A percentile compares a stretch with the other conserved stretches of the same genome.
Conservation (phyloP, 1,140 invertebrate species). For the Gonatopus flavifemur region DNA sequence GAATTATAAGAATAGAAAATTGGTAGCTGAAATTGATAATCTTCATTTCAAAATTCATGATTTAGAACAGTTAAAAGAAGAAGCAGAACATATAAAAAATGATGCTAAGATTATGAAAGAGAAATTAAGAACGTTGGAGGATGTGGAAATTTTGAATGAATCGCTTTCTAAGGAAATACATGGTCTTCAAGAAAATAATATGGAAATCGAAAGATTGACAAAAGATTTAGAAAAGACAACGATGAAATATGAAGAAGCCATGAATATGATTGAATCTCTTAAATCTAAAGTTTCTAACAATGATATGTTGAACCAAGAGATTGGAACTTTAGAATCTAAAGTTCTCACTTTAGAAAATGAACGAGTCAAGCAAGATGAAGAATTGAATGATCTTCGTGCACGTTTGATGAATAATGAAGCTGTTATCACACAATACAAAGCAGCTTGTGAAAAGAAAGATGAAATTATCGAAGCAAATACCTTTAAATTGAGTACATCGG, state of each 20-base stretch:
- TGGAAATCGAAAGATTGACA: not conserved
- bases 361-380: slow-evolving; percentile 8
- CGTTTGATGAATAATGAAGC: slow-evolving; percentile 13
- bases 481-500: slow-evolving; percentile 11
- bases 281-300: slow-evolving; percentile 20
- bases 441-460: slow-evolving; percentile 17
- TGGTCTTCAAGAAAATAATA: slow-evolving; percentile 6
- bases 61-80: slow-evolving; percentile 5
- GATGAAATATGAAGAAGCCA: slow-evolving; percentile 18
- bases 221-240: slow-evolving; percentile 14
- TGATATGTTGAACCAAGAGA: slow-evolving; percentile 14
- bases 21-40: slow-evolving; percentile 33
- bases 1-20: slow-evolving; percentile 23
- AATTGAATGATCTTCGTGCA: slow-evolving; percentile 18
- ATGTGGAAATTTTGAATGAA: slow-evolving; percentile 7
- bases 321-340: slow-evolving; percentile 8
- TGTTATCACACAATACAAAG: slow-evolving; percentile 8
- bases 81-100: slow-evolving; percentile 15
- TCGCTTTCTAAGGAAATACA: slow-evolving; percentile 11
- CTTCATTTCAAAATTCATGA: slow-evolving; percentile 30
- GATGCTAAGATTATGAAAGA: slow-evolving; percentile 12
- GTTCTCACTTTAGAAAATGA: slow-evolving; percentile 15
- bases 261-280: slow-evolving; percentile 10
- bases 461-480: slow-evolving; percentile 21
- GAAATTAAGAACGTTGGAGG: slow-evolving; percentile 3